Percentiles rank a stretch among this genome's conserved stretches.
Conservation (phyloP, 2,888 invertebrate genomes). For the Marronus borbonicus region DNA sequence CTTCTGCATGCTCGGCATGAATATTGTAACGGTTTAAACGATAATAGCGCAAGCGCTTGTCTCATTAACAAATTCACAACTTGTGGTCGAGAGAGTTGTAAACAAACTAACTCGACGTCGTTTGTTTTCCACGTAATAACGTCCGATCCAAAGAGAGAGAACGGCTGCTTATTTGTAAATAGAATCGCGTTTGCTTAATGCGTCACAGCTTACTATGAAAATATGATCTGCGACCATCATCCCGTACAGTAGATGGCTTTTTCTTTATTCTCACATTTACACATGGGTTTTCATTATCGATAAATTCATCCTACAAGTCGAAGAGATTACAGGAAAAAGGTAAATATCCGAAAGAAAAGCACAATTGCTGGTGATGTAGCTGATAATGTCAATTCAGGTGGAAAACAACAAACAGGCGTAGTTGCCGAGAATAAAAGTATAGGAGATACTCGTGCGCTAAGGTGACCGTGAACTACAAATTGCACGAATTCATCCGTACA, state of each 20-base stretch:
- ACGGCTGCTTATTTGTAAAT: slow-evolving; percentile 19
- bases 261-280: not conserved
- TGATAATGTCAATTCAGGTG: slow-evolving; percentile 11
- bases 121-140: slow-evolving; percentile 33
- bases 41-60: slow-evolving; percentile 12
- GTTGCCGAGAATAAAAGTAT: slow-evolving; percentile 3
- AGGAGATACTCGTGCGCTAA: slow-evolving; percentile 4
- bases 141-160: slow-evolving; percentile 10
- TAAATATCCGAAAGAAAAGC: not conserved
- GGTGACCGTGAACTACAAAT: slow-evolving; percentile 1
- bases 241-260: not conserved
- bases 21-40: not conserved
- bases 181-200: slow-evolving; percentile 17
- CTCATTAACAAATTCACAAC: slow-evolving; percentile 35
- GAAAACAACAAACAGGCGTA: not conserved
- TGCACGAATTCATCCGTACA: not conserved
- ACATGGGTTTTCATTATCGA: not conserved
- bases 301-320: not conserved
- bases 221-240: not conserved
- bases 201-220: slow-evolving; percentile 27
- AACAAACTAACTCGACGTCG: slow-evolving; percentile 22
- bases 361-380: not conserved
- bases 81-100: slow-evolving; percentile 21
- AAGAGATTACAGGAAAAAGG: not conserved
- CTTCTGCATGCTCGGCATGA: not conserved